Conservation (phyloP, 2,888 invertebrate species). For the Agonopterix alstromeriana region DNA sequence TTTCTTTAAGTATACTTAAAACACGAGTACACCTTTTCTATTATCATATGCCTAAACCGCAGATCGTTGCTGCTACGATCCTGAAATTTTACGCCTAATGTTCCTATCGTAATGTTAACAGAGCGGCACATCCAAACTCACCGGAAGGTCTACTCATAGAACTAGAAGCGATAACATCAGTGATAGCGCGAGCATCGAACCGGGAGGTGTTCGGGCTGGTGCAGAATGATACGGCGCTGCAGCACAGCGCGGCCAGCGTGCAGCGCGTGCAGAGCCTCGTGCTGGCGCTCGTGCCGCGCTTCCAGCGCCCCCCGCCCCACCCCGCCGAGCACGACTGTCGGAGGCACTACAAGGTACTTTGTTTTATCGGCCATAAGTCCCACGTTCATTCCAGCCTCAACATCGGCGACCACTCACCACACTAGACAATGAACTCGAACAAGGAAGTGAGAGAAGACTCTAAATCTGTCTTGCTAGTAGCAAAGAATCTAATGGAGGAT, state of each 20-base stretch:
- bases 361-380: too few species aligned
- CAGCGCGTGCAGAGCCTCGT: conserved; percentile 84
- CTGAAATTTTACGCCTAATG: neutral
- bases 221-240: conserved; percentile 46
- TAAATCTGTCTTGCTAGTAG: too few species aligned
- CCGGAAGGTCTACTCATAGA: conserved; percentile 83
- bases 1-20: too few species aligned
- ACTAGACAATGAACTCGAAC: too few species aligned
- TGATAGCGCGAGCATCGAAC: conserved; percentile 82
- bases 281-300: conserved; percentile 84
- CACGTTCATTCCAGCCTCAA: too few species aligned
- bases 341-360: conserved; percentile 44
- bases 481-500: too few species aligned
- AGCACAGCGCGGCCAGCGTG: conserved; percentile 73
- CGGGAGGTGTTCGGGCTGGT: conserved; percentile 53
- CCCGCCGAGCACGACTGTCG: conserved; percentile 21
- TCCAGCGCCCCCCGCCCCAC: conserved; percentile 61
- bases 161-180: conserved; percentile 85
- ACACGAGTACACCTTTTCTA: too few species aligned
- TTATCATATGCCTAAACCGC: too few species aligned
- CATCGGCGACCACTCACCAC: too few species aligned
- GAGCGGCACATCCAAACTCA: conserved; percentile 76
- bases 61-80: neutral
- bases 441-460: too few species aligned
- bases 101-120: conserved; percentile 13